A percentile compares a stretch with the other conserved stretches of the same genome.
These are phyloP conservation scores for Drosophila kambysellisi DNA, from an alignment of 2,888 invertebrate species.

Conservation along the genomic window DNA sequence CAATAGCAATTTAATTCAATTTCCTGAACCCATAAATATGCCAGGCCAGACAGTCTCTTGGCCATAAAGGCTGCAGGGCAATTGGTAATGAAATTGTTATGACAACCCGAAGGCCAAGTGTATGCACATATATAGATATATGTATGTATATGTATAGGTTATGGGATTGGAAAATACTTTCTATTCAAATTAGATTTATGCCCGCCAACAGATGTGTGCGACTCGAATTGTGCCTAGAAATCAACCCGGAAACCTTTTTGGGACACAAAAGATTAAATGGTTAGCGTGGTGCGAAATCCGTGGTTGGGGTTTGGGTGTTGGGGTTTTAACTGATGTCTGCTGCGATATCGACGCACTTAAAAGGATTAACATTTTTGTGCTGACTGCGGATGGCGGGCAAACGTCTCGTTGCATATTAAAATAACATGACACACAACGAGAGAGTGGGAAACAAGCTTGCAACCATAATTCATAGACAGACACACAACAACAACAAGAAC, in stretches of 20 bases:
- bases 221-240: constrained; percentile 41
- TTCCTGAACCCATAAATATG: constrained; percentile 65
- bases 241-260: constrained; percentile 54
- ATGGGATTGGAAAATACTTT: constrained; percentile 50
- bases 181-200: constrained; percentile 70
- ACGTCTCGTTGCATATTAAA: constrained; percentile 61
- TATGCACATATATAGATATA: constrained; percentile 2
- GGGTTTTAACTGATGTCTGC: constrained; percentile 52
- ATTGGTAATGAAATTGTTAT: constrained; percentile 75
- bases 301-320: background rate
- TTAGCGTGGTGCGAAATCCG: constrained; percentile 21
- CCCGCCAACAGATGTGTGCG: constrained; percentile 62
- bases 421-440: constrained; percentile 35
- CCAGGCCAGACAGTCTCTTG: constrained; percentile 39
- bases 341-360: constrained; percentile 70
- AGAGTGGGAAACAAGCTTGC: constrained; percentile 11
- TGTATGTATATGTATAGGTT: background rate
- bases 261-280: constrained; percentile 67
- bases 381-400: constrained; percentile 50
- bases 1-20: constrained; percentile 58
- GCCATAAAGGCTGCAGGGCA: constrained; percentile 37
- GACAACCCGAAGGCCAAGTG: constrained; percentile 54
- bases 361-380: constrained; percentile 77
- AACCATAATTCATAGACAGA: constrained; percentile 51
- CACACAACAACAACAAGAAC: background rate